phyloP scores from a whole-genome alignment of 2,888 invertebrate genomes.

The Zaprionus lineosus region DNA sequence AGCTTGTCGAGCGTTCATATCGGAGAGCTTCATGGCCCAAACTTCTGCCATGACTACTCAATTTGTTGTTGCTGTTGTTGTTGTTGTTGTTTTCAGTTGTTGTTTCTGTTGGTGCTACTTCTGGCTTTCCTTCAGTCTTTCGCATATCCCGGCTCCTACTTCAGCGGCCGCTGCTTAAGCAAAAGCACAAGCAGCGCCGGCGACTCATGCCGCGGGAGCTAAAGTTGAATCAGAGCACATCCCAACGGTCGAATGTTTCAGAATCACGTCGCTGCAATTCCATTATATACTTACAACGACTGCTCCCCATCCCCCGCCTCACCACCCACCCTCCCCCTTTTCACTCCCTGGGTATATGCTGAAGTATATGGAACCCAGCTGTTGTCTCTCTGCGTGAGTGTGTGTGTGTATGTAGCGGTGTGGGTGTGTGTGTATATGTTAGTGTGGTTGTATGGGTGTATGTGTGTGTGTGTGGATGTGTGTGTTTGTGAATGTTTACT shows the following conservation, averaged over 20 bases:
- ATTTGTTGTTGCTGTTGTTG: constrained; percentile 31
- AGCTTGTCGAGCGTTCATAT: constrained; percentile 8
- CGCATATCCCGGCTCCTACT: constrained; percentile 11
- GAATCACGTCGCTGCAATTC: constrained; percentile 83
- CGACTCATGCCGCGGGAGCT: constrained; percentile 60
- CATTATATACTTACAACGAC: constrained; percentile 76
- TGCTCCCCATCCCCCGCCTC: constrained; percentile 1
- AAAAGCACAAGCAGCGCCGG: constrained; percentile 35
- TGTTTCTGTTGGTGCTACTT: constrained; percentile 11
- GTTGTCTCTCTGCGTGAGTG: constrained; percentile 9
- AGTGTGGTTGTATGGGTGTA: constrained; percentile 15
- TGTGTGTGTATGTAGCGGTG: constrained; percentile 2
- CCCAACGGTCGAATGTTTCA: constrained; percentile 82
- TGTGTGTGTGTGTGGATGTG: constrained; percentile 13
- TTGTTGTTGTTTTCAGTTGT: constrained; percentile 1
- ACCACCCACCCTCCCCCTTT: background rate
- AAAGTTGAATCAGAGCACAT: constrained; percentile 82
- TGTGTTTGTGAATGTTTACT: constrained; percentile 38
- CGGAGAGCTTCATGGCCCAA: constrained; percentile 39
- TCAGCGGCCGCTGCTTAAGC: constrained; percentile 5
- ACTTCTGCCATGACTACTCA: constrained; percentile 63
- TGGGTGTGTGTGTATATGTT: constrained; percentile 14
- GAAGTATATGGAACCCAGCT: constrained; percentile 18
- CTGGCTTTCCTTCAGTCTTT: constrained; percentile 22
- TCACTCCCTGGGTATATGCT: background rate